phyloP scores from a whole-genome alignment of 2,113 vertebrate species.

The Paracanthobrama guichenoti region DNA sequence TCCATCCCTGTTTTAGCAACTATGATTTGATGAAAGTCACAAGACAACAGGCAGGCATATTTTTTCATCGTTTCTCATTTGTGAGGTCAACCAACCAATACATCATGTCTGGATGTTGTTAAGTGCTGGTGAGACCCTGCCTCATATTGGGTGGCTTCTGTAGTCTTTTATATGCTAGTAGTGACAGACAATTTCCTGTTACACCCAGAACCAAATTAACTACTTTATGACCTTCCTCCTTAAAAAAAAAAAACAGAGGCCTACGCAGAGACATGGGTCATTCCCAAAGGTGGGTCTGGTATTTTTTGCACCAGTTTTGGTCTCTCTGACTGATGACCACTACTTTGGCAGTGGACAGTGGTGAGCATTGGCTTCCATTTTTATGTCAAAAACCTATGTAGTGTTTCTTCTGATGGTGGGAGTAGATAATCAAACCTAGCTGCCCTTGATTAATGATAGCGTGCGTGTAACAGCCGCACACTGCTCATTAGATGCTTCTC shows the following conservation, averaged over 20 bases:
- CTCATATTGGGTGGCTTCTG: conserved; percentile 16
- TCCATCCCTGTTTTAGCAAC: background rate
- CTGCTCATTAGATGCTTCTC: conserved; percentile 16
- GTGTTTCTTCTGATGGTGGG: conserved; percentile 15
- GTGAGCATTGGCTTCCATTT: conserved; percentile 36
- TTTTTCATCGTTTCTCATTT: background rate
- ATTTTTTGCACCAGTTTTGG: conserved; percentile 58
- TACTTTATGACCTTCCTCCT: conserved; percentile 57
- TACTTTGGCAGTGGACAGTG: conserved; percentile 40
- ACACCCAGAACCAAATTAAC: conserved; percentile 58
- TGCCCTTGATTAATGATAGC: conserved; percentile 30
- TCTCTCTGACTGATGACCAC: conserved; percentile 50
- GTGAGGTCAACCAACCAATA: conserved; percentile 29
- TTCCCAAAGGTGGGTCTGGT: conserved; percentile 67
- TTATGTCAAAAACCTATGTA: background rate
- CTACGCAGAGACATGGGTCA: conserved; percentile 52
- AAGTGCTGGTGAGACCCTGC: conserved; percentile 33
- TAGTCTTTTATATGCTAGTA: conserved; percentile 49
- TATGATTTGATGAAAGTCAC: background rate
- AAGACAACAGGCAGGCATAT: background rate
- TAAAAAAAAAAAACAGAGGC: conserved; percentile 29
- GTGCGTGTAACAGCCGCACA: background rate
- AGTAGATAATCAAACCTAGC: conserved; percentile 27
- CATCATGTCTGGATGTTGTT: conserved; percentile 53
- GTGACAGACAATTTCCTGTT: conserved; percentile 58